Base-by-base conservation (phyloP, 1,140 invertebrate species). In the Drosophila tristis region DNA sequence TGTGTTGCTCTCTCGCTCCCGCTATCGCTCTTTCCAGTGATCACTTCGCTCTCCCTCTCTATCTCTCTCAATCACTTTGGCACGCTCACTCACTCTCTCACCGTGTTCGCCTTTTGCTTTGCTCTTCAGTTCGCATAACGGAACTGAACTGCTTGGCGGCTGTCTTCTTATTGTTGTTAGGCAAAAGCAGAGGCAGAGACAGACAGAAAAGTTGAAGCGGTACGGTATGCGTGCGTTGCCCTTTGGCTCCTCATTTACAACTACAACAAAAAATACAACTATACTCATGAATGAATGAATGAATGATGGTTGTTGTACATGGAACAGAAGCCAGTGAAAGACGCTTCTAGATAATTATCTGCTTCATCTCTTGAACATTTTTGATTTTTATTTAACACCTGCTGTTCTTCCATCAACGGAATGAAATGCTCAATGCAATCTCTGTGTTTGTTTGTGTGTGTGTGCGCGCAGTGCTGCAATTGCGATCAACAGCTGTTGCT, bases 401-500 rank as follows among this genome's bases (percentile, higher is more conserved):
- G 81, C 82, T 86, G 81, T 81, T 78, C 74, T 82, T 82, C 59
- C 78, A 86, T 86, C 82, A 87, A 49, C 56, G 55, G 47, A 35
- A 39, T 39, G 35, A 13, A 39, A 39, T 39, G 35, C 64, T 54
- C 49, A 42, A 35, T 57, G 53, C 16, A 49, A 57, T 57, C 25
- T 42, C 39, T 57, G 42, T 25, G 43, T 56, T 9, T 16, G 59
- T 54, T n/a, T 62, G 9, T 23, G 11, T 45, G 5, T 16, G 67
- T 58, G 48, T 26, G 48, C 4, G 29, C 58, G 61, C 65, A 64
- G 62, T 49, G 25, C 55, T 78, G 78, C 68, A 81, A 74, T 78
- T 74, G 65, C 70, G 84, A 87, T 81, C 82, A 78, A 87, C 82
- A 86, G 81, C 78, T 85, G 81, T 86, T 80, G 48, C 59, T 47